phyloP scores from a whole-genome alignment of 1,140 invertebrate genomes.

The Macrobrachium nipponense region DNA sequence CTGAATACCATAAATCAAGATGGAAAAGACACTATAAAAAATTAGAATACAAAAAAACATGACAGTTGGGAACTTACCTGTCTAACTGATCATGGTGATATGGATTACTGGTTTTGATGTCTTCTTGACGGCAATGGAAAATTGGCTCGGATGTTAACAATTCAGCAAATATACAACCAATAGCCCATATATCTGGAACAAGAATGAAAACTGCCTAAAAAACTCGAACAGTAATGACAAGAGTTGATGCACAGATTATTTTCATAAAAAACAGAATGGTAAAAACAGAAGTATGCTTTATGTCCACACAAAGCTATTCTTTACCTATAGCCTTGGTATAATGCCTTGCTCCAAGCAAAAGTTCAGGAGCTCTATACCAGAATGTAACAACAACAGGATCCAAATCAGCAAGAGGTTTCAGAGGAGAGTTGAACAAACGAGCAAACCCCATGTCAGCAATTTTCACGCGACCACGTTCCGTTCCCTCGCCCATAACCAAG shows the following conservation, averaged over 20 bases:
- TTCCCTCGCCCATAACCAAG: conserved; percentile 98
- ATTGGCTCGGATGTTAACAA: conserved; percentile 97
- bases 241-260: not conserved
- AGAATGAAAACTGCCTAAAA: conserved; percentile 10
- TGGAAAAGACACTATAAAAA: not conserved
- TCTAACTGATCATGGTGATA: conserved; percentile 99
- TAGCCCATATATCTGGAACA: conserved; percentile 97
- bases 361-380: conserved; percentile 98
- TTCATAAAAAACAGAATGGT: not conserved
- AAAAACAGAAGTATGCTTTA: no score
- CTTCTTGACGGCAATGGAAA: conserved; percentile 99
- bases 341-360: conserved; percentile 95
- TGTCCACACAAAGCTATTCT: conserved; percentile 21
- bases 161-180: conserved; percentile 99
- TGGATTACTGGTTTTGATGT: conserved; percentile 99
- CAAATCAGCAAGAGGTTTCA: conserved; percentile 97
- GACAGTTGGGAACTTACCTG: conserved; percentile 58
- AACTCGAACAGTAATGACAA: not conserved
- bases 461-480: conserved; percentile 96
- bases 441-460: conserved; percentile 99
- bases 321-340: conserved; percentile 98
- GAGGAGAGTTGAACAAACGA: conserved; percentile 96
- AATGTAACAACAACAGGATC: conserved; percentile 99
- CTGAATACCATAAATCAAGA: not conserved
- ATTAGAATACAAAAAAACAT: not conserved